phyloP scores from a whole-genome alignment of 2,888 invertebrate genomes.

The Amphiduros pacificus region DNA sequence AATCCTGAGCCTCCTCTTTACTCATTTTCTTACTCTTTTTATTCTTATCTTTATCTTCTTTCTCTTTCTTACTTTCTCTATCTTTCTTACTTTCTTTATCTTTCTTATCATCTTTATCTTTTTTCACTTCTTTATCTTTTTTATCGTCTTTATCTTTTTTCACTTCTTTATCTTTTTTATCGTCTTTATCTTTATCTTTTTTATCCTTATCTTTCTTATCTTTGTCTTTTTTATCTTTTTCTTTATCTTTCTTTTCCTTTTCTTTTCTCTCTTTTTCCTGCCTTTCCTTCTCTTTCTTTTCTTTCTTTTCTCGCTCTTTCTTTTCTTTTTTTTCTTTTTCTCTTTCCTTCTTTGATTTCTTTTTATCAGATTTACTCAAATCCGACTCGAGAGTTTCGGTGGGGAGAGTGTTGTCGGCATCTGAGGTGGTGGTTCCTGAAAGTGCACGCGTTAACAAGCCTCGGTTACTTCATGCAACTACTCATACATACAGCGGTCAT shows the following conservation, averaged over 20 bases:
- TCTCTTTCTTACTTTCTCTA: neutral
- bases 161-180: neutral
- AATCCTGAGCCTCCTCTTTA: neutral
- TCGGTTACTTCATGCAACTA: too few species aligned
- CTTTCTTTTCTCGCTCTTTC: neutral
- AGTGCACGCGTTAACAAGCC: too few species aligned
- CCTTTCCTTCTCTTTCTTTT: neutral
- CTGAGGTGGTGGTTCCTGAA: too few species aligned
- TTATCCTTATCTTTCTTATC: neutral
- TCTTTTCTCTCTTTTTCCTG: neutral
- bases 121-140: neutral
- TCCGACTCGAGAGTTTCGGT: too few species aligned
- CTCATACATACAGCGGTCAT: too few species aligned
- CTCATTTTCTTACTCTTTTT: neutral
- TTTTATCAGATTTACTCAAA: neutral
- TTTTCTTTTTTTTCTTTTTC: neutral
- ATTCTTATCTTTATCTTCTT: neutral
- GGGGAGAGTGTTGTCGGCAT: too few species aligned
- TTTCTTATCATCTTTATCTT: neutral
- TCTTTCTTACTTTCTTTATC: constrained; percentile 1
- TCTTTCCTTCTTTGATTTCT: neutral
- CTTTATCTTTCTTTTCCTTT: constrained; percentile 1
- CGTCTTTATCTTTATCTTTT: neutral
- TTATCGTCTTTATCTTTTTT: neutral
- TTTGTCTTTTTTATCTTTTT: constrained; percentile 3